Percentiles rank a stretch among this genome's conserved stretches.
Evolutionary conservation across 1,140 invertebrate species (phyloP).

Genomic region (Drosophila bipectinata): DNA sequence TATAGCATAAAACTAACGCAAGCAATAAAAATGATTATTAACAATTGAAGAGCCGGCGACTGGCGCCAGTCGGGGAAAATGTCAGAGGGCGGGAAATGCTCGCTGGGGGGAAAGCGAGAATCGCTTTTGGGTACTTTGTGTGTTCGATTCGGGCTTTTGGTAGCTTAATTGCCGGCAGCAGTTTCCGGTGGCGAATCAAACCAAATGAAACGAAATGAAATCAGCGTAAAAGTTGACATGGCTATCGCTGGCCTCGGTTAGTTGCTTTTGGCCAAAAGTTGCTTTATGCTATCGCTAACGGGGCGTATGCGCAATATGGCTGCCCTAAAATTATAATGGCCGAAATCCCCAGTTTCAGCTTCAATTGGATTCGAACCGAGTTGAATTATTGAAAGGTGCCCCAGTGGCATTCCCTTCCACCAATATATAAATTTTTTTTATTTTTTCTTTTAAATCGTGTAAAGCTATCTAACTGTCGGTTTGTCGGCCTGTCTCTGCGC

Average conservation of each 20-base stretch:
- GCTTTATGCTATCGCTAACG: conserved; percentile 31
- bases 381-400: conserved; percentile 75
- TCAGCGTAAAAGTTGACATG: conserved; percentile 70
- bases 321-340: conserved; percentile 29
- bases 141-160: conserved; percentile 39
- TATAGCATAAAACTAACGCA: conserved; percentile 78
- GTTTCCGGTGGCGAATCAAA: conserved; percentile 60
- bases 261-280: conserved; percentile 44
- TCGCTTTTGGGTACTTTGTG: conserved; percentile 42
- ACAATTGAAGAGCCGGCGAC: conserved; percentile 78
- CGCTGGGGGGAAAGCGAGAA: neutral
- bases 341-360: conserved; percentile 1
- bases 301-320: conserved; percentile 57
- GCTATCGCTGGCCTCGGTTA: conserved; percentile 38
- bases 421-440: neutral
- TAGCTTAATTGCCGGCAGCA: conserved; percentile 77
- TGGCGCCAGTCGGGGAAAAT: conserved; percentile 56
- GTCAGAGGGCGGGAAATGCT: neutral
- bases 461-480: conserved; percentile 49
- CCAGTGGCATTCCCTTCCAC: conserved; percentile 34
- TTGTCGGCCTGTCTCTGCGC: conserved; percentile 1
- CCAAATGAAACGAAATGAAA: conserved; percentile 71
- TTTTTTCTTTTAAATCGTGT: conserved; percentile 18
- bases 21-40: conserved; percentile 82
- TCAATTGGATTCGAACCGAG: conserved; percentile 61